phyloP scores from a whole-genome alignment of 2,797 vertebrate genomes.

The Acipenser ruthenus region DNA sequence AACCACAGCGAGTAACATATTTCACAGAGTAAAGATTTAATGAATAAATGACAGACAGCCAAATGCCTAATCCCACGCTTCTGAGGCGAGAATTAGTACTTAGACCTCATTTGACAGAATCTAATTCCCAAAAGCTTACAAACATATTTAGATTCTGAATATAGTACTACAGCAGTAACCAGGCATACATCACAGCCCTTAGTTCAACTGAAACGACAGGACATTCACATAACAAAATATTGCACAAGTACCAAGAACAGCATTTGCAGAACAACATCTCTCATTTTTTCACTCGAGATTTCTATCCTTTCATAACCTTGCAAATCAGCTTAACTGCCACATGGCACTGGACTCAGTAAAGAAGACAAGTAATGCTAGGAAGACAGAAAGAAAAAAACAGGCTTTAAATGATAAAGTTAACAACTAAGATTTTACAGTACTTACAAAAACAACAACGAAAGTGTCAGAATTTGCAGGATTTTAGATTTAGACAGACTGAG shows the following conservation, averaged over 20 bases:
- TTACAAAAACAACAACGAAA: too few species aligned
- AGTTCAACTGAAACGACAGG: neutral
- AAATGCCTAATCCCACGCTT: slow-evolving; percentile 28
- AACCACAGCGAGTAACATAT: too few species aligned
- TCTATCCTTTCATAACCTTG: slow-evolving; percentile 38
- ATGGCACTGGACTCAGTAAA: neutral
- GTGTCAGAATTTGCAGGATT: too few species aligned
- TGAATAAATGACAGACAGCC: slow-evolving; percentile 27
- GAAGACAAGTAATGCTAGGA: neutral
- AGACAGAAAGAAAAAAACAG: neutral
- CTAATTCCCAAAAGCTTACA: slow-evolving; percentile 28
- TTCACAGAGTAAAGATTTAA: slow-evolving; percentile 16
- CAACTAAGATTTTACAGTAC: too few species aligned
- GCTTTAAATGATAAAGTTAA: too few species aligned
- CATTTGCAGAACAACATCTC: slow-evolving; percentile 10
- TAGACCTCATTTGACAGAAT: slow-evolving; percentile 28
- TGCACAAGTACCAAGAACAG: neutral
- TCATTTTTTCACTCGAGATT: slow-evolving; percentile 14
- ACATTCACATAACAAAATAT: neutral
- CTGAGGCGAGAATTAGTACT: slow-evolving; percentile 24
- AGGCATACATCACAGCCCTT: neutral
- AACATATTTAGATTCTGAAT: slow-evolving; percentile 18
- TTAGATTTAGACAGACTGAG: too few species aligned
- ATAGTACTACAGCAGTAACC: slow-evolving; percentile 7
- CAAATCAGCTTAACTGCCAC: slow-evolving; percentile 7